These are phyloP conservation scores for Hoplostethus mediterraneus DNA, from an alignment of 2,797 vertebrate genomes.

Conservation along the genomic window DNA sequence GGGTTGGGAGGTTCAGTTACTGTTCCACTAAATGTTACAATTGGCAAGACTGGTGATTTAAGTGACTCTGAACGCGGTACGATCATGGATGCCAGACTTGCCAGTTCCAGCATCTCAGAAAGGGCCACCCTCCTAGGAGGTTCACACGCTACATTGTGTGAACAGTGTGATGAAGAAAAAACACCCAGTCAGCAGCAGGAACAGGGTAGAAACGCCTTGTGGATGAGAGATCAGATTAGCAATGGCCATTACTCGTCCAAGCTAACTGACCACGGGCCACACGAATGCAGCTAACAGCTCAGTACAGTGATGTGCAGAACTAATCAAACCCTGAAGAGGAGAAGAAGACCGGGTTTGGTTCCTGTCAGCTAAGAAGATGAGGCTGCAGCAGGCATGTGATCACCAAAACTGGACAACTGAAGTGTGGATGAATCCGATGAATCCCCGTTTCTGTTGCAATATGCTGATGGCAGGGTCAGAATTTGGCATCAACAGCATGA, in stretches of 20 bases:
- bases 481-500: too few relatives aligned
- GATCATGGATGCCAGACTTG: too few relatives aligned
- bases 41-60: too few relatives aligned
- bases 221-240: slow-evolving; percentile 22
- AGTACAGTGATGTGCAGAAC: slow-evolving; percentile 19
- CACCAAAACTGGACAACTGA: slow-evolving; percentile 32
- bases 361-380: slow-evolving; percentile 54
- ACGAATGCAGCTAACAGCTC: slow-evolving; percentile 27
- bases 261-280: not conserved
- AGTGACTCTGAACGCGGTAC: too few relatives aligned
- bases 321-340: slow-evolving; percentile 15
- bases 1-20: too few relatives aligned
- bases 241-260: not conserved
- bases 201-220: not conserved
- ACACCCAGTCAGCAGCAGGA: not conserved
- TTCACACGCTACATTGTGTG: not conserved
- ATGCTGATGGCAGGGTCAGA: slow-evolving; percentile 28
- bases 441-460: slow-evolving; percentile 10
- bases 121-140: too few relatives aligned
- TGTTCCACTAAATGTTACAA: too few relatives aligned
- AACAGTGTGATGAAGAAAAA: not conserved
- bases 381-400: slow-evolving; percentile 26
- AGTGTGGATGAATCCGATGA: not conserved
- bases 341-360: slow-evolving; percentile 34
- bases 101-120: too few relatives aligned